Percentiles rank a stretch among this genome's conserved stretches.
Evolutionary conservation across 2,797 vertebrate species (phyloP).

Genomic region (Girardinus metallicus): DNA sequence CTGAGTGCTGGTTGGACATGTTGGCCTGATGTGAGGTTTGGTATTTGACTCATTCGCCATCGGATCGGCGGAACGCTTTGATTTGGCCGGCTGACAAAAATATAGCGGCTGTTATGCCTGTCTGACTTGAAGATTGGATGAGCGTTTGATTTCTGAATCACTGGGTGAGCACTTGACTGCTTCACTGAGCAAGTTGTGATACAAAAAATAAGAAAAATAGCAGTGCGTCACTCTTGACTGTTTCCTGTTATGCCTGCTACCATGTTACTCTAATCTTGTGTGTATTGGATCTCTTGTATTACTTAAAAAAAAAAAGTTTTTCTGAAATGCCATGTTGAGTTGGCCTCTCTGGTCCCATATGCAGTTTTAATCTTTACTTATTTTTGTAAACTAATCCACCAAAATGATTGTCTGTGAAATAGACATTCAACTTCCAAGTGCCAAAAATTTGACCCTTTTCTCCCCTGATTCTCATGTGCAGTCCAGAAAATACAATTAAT

Average conservation of each 20-base stretch:
- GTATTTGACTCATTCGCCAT: slow-evolving; percentile 13
- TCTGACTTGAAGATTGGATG: slow-evolving; percentile 6
- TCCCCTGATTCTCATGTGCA: neutral
- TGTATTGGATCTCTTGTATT: neutral
- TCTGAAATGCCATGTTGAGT: neutral
- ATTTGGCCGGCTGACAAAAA: slow-evolving; percentile 13
- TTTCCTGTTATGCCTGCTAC: neutral
- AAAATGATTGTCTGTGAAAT: neutral
- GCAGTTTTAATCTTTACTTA: neutral
- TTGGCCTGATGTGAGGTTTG: slow-evolving; percentile 8
- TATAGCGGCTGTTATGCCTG: slow-evolving; percentile 1
- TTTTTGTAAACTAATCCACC: neutral
- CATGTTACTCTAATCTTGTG: neutral
- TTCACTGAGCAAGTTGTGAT: slow-evolving; percentile 16
- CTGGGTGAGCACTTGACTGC: slow-evolving; percentile 3
- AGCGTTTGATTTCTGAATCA: slow-evolving; percentile 31
- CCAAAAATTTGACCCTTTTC: neutral
- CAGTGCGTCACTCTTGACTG: neutral
- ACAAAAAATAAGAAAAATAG: neutral
- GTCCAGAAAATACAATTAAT: neutral
- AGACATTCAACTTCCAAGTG: neutral
- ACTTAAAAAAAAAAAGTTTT: neutral
- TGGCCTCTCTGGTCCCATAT: neutral
- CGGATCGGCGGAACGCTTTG: slow-evolving; percentile 4
- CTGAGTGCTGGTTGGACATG: neutral